Evolutionary conservation across 2,797 vertebrate genomes (phyloP), one percentile per base, ranked within the genome.

Genomic region (Catharus ustulatus): DNA sequence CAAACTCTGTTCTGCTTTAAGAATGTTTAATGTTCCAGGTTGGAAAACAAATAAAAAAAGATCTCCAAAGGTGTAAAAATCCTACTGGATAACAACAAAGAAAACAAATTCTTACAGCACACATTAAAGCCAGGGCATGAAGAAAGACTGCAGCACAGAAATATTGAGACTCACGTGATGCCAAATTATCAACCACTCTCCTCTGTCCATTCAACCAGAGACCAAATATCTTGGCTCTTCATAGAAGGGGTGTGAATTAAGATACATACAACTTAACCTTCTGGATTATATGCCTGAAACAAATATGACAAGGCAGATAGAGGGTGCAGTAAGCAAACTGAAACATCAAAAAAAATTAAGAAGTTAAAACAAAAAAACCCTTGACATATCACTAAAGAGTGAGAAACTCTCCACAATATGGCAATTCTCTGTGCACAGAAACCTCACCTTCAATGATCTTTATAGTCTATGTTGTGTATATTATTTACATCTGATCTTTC

Each of bases 401-500:
- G 89, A 91, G 75, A 93, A 76, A 71, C 14, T 74, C 62, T 75
- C 19, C 76, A 55, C 24, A 73, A 27, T 66, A 84, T 12, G 77
- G 20, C 59, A 90, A 42, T 46, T 18, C 14, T 46, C 5, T 69
- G 46, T 42, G 49, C 36, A 69, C 15, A 57, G 63, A 87, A 93
- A 15, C 6, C 11, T n/a, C 84, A 91, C 94, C 74, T 71, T 76
- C 89, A 80, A 46, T 1, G 9, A 87, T 94, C 78, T 93, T 92
- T 72, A 83, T n/a, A 81, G 73, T 78, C 74, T 96, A 71, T 84
- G 76, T 62, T 82, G 58, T 89, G 66, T 36, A 62, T 84, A 72
- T 29, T 97, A 96, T 96, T 97, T 97, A 95, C 95, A 94, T 96
- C 95, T 97, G 89, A 95, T 96, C 84, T 63, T 96, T 96, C 91